Evolutionary conservation across 2,888 invertebrate species (phyloP), one percentile per base, ranked within the genome.

Genomic region (Drepanosiphum platanoidis): DNA sequence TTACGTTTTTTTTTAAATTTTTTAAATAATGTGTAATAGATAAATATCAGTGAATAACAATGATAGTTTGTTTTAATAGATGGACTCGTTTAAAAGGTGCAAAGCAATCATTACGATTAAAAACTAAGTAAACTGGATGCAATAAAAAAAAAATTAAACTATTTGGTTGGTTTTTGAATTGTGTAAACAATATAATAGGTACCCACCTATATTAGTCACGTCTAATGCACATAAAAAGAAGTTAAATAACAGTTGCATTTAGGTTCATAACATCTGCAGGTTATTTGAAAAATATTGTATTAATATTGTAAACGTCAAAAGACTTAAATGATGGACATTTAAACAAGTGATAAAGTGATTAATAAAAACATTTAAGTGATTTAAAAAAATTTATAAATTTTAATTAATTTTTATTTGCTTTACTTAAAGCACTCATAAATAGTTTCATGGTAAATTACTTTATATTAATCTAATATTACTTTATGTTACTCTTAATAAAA

Each of bases 261-360:
- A 34, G n/a, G n/a, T n/a, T n/a, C n/a, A n/a, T n/a, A 58, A 58
- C 52, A 34, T 36, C 11, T 32, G n/a, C n/a, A n/a, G 27, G n/a
- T 61, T 61, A 27, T 61, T 61, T 27, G 22, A 27, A n/a, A 27
- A 22, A 27, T 27, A 61, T 61, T 27, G 27, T 9, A 22, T 27
- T 61, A 61, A 61, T 27, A 61, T 27, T n/a, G 9, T 61, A 27
- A n/a, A 61, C 22, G 61, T 8, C 3, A n/a, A 61, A 61, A 61
- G n/a, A 72, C 46, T 46, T 72, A 11, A 72, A 72, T 46, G 72
- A 13, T 72, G 72, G 72, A 30, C 30, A n/a, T 46, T n/a, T 27
- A 5, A 8, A 9, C 27, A 18, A 52, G 18, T 52, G 22, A 22
- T 52, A 3, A 22, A n/a, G n/a, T 13, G 9, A 27, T n/a, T 27